Conservation (phyloP, 2,113 vertebrate species). For the Percina caprodes region DNA sequence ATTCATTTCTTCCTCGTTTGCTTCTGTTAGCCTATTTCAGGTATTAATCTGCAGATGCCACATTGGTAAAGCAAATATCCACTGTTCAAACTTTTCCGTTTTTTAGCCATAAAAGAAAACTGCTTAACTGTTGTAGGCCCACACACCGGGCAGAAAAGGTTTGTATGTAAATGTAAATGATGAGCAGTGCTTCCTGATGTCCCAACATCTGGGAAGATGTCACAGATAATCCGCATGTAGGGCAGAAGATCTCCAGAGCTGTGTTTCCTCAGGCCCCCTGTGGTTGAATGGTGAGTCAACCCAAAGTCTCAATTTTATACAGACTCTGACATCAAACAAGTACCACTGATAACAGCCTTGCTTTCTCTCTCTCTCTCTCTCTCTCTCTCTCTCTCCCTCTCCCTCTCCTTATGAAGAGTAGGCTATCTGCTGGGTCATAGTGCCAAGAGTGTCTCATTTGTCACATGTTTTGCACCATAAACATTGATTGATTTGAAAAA, state of each 20-base stretch:
- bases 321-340: constrained; percentile 78
- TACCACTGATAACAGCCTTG: constrained; percentile 67
- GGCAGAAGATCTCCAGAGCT: constrained; percentile 54
- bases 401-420: constrained; percentile 35
- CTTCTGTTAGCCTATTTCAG: background rate
- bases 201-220: constrained; percentile 56
- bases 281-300: constrained; percentile 68
- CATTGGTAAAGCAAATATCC: constrained; percentile 44
- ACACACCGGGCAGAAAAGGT: background rate
- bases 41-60: background rate
- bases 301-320: constrained; percentile 75
- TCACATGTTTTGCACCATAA: background rate
- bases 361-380: constrained; percentile 6
- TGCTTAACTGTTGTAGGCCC: background rate
- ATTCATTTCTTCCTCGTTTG: constrained; percentile 39
- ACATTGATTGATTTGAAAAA: background rate
- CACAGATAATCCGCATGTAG: constrained; percentile 70
- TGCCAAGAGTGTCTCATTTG: constrained; percentile 61
- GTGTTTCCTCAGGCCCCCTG: constrained; percentile 50
- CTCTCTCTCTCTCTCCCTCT: constrained; percentile 5
- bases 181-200: constrained; percentile 40
- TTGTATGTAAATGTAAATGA: constrained; percentile 2
- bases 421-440: constrained; percentile 83
- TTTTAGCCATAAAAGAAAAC: constrained; percentile 44
- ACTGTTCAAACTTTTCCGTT: constrained; percentile 13